Evolutionary conservation across 35 echinoderm and acorn worm genomes (phyloP).

Genomic region (Ptychodera flava): DNA sequence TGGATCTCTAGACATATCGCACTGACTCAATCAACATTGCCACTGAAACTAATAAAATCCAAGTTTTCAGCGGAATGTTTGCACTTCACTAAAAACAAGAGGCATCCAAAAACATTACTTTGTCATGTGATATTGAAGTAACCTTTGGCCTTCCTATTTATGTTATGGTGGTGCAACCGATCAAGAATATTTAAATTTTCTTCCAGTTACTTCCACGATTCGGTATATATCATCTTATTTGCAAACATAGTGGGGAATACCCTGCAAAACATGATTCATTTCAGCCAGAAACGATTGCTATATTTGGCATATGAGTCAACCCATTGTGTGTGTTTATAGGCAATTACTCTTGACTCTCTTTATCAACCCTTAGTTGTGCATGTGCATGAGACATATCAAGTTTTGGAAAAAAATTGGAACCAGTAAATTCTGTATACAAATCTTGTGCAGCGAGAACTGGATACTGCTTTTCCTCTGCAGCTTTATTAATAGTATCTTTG

Average conservation of each 20-base stretch:
- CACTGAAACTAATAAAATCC: too few relatives aligned
- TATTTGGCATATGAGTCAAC: conserved; percentile 21
- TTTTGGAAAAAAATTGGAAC: conserved; percentile 39
- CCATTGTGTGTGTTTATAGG: conserved; percentile 22
- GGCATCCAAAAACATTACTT: too few relatives aligned
- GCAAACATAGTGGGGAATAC: neutral
- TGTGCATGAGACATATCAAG: conserved; percentile 25
- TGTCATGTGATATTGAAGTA: too few relatives aligned
- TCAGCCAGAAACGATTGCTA: neutral
- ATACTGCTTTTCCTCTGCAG: conserved; percentile 24
- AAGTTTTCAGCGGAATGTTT: too few relatives aligned
- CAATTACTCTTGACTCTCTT: too few relatives aligned
- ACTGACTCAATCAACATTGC: too few relatives aligned
- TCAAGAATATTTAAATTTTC: too few relatives aligned
- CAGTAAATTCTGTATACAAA: conserved; percentile 49
- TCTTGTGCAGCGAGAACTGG: conserved; percentile 41
- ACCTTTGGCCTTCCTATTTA: too few relatives aligned
- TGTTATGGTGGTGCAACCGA: too few relatives aligned
- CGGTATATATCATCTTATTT: conserved; percentile 13
- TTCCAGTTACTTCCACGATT: too few relatives aligned
- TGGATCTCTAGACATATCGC: too few relatives aligned
- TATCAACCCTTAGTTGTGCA: conserved; percentile 16
- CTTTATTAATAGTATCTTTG: conserved; percentile 52
- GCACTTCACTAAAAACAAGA: too few relatives aligned
- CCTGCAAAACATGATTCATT: neutral